Evolutionary conservation across 2,797 vertebrate species (phyloP).

Genomic region (Oreortyx pictus): DNA sequence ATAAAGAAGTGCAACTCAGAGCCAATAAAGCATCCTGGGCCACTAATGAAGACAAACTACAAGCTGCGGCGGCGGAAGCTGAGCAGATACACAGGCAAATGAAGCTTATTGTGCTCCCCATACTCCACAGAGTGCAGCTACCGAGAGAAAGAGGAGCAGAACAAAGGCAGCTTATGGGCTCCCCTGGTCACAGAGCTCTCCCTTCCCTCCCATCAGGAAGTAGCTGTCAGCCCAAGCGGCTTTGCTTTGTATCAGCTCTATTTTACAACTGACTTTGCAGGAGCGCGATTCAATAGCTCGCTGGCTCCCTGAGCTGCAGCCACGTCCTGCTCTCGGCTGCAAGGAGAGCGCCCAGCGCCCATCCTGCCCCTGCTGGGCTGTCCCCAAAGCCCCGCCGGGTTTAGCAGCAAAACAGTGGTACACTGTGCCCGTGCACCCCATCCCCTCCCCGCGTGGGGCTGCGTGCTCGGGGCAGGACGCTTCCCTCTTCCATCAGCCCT

Average conservation of each 20-base stretch:
- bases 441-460: neutral
- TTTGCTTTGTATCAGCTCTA: neutral
- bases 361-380: neutral
- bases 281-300: neutral
- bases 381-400: neutral
- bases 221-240: neutral
- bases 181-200: neutral
- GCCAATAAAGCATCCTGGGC: conserved; percentile 32
- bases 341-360: neutral
- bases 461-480: conserved; percentile 4
- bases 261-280: neutral
- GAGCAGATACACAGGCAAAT: conserved; percentile 59
- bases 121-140: conserved; percentile 33
- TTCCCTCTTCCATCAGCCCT: neutral
- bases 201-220: neutral
- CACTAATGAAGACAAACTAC: neutral
- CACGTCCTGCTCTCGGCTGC: neutral
- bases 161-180: conserved; percentile 15
- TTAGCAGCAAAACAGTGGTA: conserved; percentile 57
- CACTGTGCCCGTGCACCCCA: rapidly evolving
- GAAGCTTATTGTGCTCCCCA: conserved; percentile 32
- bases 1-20: conserved; percentile 27
- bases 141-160: conserved; percentile 11
- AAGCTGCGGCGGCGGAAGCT: neutral
- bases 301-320: neutral